phyloP scores from a whole-genome alignment of 2,888 invertebrate genomes.

The Mamestra brassicae region DNA sequence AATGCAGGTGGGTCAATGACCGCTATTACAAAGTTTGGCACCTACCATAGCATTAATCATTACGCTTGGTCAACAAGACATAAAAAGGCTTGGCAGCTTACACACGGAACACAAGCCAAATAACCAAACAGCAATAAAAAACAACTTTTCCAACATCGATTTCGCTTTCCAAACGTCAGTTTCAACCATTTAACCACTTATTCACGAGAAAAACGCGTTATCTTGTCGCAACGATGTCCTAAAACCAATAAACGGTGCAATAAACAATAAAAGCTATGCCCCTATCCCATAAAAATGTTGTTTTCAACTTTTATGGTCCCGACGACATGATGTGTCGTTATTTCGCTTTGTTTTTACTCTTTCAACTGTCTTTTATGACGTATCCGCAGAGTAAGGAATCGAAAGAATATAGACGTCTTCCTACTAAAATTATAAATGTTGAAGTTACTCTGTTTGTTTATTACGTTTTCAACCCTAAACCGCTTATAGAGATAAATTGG shows the following conservation, averaged over 20 bases:
- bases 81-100: background rate
- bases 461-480: too few relatives aligned
- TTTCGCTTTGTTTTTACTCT: constrained; percentile 51
- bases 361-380: constrained; percentile 54
- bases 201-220: constrained; percentile 39
- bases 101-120: background rate
- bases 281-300: constrained; percentile 63
- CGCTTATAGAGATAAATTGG: too few relatives aligned
- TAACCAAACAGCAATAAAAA: constrained; percentile 31
- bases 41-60: too few relatives aligned
- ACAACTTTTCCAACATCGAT: background rate
- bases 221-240: constrained; percentile 54
- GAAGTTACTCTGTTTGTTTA: too few relatives aligned
- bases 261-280: constrained; percentile 66
- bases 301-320: constrained; percentile 58
- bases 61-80: too few relatives aligned
- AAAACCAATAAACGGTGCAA: constrained; percentile 62
- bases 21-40: too few relatives aligned
- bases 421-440: too few relatives aligned
- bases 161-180: constrained; percentile 17
- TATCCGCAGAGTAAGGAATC: background rate
- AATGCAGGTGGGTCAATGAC: too few relatives aligned
- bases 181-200: constrained; percentile 16
- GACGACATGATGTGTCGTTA: constrained; percentile 53
- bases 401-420: too few relatives aligned